Base-by-base conservation (phyloP, 2,113 vertebrate genomes). In the Nannospalax galili region DNA sequence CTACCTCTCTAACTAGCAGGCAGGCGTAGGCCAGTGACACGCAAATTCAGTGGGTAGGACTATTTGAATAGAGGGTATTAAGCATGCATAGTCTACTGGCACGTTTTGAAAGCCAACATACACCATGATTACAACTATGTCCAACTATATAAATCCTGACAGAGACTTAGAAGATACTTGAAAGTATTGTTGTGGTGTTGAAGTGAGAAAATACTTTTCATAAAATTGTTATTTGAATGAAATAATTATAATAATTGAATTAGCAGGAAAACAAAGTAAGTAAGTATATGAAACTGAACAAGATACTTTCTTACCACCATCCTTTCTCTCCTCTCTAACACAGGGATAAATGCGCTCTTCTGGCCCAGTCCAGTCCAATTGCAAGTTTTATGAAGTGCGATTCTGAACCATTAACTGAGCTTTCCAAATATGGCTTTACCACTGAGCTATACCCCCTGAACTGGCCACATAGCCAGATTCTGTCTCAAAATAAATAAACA, bases 361-460 rank as follows among this genome's bases (percentile, higher is more conserved):
- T 32, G 35, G 60, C 84, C 75, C 4, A 89, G 64, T 74, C 40
- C 52, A 48, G 60, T 85, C 52, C 73, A 82, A 48, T n/a, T n/a
- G n/a, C n/a, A n/a, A n/a, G 67, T 78, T 93, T 96, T 93, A 80
- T 1, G 80, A 92, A 95, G 84, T 87, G 30, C 86, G 80, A 89
- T 89, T 94, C 86, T 79, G 30, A 97, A 90, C 5, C 85, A n/a
- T 89, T 89, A 73, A 92, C 74, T 85, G 56, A 84, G 52, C 94
- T 62, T 56, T 69, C 60, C 74, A 87, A 90, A 95, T 91, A 40
- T 73, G 32, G 35, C 62, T 73, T 70, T 6, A 95, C n/a, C n/a
- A n/a, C n/a, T n/a, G n/a, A n/a, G n/a, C n/a, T n/a, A n/a, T n/a
- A n/a, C n/a, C n/a, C n/a, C n/a, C n/a, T n/a, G n/a, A n/a, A n/a